Base-by-base conservation (phyloP, 2,113 vertebrate species). In the Xerus inauris region DNA sequence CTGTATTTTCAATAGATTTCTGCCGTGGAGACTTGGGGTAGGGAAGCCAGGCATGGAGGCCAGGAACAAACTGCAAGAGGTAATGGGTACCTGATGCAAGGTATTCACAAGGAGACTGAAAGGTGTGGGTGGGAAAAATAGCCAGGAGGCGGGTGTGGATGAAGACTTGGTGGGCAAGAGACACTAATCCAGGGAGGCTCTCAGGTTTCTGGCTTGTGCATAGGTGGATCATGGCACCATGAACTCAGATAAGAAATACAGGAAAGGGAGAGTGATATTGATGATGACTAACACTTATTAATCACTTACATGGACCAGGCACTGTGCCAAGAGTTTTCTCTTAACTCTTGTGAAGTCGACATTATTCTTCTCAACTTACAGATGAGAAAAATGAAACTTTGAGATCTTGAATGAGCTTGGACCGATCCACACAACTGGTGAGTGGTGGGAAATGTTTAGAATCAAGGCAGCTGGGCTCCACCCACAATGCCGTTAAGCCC, bases 331-430 rank as follows among this genome's bases (percentile, higher is more conserved):
- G n/a, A 71, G 30, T 84, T 94, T 84, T 64, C 38, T 90, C 35
- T 47, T 73, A 95, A 88, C n/a, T 67, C 62, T 80, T 80, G 42
- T 26, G 45, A 86, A 85, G 83, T 82, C 89, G 73, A 26, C 65
- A 91, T 71, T 49, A 79, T 69, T 67, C 69, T 79, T 94, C 67
- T 92, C 16, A 3, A 86, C 62, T 94, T 91, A 76, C 3, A 82
- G 90, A 85, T 59, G 42, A 97, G 38, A 80, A 96, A 80, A 94
- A 79, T 49, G 62, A 93, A 94, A 91, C 32, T 75, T n/a, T 38
- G 72, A 90, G 51, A 89, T 64, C 22, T 6, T 82, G 32, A 96
- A 64, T 28, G 64, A 85, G 62, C n/a, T 79, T 71, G 22, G 86
- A 16, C 35, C 91, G 19, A 89, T 86, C 16, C 4, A 22, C 38